phyloP scores from a whole-genome alignment of 1,140 invertebrate genomes.

The Wasmannia auropunctata region DNA sequence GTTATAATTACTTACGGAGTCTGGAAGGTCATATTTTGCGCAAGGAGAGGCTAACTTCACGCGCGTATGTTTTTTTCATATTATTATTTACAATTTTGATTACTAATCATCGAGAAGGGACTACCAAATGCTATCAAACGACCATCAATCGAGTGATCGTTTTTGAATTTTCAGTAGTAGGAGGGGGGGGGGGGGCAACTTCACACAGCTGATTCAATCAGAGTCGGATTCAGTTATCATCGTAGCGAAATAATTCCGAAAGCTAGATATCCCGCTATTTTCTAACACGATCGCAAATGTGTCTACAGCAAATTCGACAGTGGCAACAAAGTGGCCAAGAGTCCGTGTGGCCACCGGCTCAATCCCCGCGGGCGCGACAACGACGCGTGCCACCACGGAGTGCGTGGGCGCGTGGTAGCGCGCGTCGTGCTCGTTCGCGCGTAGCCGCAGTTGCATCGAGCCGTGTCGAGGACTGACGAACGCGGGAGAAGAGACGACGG shows the following conservation, averaged over 20 bases:
- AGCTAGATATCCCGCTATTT: neutral
- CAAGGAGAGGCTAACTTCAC: no score
- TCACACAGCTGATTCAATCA: neutral
- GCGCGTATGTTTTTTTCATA: no score
- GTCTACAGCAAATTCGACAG: neutral
- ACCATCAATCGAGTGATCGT: no score
- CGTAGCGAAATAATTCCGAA: neutral
- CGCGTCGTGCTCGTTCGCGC: conserved; percentile 43
- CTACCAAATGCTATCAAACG: no score
- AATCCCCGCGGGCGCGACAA: neutral
- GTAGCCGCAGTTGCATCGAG: conserved; percentile 41
- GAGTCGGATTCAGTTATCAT: neutral
- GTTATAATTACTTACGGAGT: no score
- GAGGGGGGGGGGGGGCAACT: no score
- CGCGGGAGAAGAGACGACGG: neutral
- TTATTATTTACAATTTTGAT: no score
- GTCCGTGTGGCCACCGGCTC: neutral
- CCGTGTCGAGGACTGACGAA: neutral
- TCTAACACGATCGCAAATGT: neutral
- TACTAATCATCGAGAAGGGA: no score
- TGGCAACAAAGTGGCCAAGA: neutral
- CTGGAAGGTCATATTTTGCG: no score
- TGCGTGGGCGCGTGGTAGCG: conserved; percentile 35
- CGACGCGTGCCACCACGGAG: conserved; percentile 29
- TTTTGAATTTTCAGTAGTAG: no score